A percentile compares a stretch with the other conserved stretches of the same genome.
These are phyloP conservation scores for Wiebesia pumilae DNA, from an alignment of 1,140 invertebrate genomes.

Conservation along the genomic window DNA sequence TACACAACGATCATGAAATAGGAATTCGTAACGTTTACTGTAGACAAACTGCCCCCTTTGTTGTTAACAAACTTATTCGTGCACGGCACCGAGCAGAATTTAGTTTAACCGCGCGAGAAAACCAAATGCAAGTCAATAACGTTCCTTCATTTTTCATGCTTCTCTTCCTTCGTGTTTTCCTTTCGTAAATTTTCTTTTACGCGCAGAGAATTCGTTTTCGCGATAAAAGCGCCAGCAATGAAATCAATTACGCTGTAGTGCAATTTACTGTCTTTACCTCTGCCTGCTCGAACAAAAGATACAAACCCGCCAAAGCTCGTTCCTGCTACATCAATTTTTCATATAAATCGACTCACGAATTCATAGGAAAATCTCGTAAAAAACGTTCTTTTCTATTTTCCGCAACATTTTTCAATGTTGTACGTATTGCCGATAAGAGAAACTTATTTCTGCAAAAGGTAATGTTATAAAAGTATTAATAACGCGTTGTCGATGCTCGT, in stretches of 20 bases:
- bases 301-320: not conserved
- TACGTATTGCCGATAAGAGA: too few species aligned
- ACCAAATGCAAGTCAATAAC: not conserved
- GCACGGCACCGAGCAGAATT: not conserved
- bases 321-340: not conserved
- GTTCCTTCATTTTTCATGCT: conserved; percentile 5
- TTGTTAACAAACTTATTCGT: not conserved
- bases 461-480: too few species aligned
- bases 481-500: too few species aligned
- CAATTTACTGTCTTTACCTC: not conserved
- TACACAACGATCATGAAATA: not conserved
- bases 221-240: not conserved
- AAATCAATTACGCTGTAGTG: conserved; percentile 37
- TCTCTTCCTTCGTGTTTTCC: not conserved
- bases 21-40: not conserved
- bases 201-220: not conserved
- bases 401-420: too few species aligned
- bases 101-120: not conserved
- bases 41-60: not conserved
- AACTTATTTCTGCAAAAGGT: too few species aligned
- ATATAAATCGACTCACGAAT: conserved; percentile 9
- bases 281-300: conserved; percentile 14
- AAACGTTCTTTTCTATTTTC: not conserved
- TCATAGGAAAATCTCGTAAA: not conserved
- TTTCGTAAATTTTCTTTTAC: not conserved